Percentiles rank a stretch among this genome's conserved stretches.
Evolutionary conservation across 2,888 invertebrate genomes (phyloP).

Genomic region (Tinea trinotella): DNA sequence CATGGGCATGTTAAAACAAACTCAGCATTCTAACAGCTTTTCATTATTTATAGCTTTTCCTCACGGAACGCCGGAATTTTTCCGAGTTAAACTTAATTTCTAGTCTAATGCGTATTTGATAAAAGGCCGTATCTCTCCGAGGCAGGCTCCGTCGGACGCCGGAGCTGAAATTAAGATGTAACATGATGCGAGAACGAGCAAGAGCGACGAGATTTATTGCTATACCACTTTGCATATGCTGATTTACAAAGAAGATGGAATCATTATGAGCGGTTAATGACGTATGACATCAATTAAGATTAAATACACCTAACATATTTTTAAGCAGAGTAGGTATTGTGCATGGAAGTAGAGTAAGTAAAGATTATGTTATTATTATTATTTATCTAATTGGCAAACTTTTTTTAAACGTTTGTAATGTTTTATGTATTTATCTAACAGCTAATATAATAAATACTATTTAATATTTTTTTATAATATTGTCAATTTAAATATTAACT

Average conservation of each 20-base stretch:
- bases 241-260: conserved; percentile 68
- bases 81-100: conserved; percentile 63
- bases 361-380: too few relatives aligned
- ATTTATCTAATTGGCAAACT: too few relatives aligned
- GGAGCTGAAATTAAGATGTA: conserved; percentile 74
- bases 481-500: not conserved
- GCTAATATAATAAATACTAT: too few relatives aligned
- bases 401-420: too few relatives aligned
- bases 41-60: conserved; percentile 60
- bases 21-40: conserved; percentile 62
- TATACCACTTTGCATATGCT: conserved; percentile 74
- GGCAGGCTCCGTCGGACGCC: conserved; percentile 65
- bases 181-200: conserved; percentile 75
- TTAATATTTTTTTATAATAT: too few relatives aligned
- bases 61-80: conserved; percentile 50
- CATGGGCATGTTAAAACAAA: conserved; percentile 65
- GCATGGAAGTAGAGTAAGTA: too few relatives aligned
- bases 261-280: conserved; percentile 20
- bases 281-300: conserved; percentile 17
- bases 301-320: too few relatives aligned
- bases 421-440: too few relatives aligned
- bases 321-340: too few relatives aligned
- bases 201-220: conserved; percentile 73
- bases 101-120: conserved; percentile 70
- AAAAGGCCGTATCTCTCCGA: conserved; percentile 68